A percentile compares a stretch with the other conserved stretches of the same genome.
phyloP scores from a whole-genome alignment of 2,888 invertebrate genomes.

The Caenorhabditis doughertyi region DNA sequence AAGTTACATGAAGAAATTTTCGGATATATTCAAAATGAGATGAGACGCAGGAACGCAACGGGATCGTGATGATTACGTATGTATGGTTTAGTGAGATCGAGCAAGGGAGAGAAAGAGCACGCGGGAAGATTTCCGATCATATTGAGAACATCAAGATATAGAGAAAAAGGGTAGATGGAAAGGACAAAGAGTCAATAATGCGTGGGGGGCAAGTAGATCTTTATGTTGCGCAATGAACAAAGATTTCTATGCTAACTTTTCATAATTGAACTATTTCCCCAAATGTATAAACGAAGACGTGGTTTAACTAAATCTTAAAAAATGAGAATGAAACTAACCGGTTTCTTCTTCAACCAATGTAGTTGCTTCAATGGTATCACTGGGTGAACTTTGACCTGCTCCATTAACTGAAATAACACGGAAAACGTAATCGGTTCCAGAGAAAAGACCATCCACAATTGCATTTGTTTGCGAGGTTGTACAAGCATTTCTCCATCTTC shows the following conservation, averaged over 20 bases:
- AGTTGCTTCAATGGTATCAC: slow-evolving; percentile 66
- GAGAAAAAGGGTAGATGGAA: slow-evolving; percentile 5
- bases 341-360: slow-evolving; percentile 46
- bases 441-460: slow-evolving; percentile 66
- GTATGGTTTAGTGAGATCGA: slow-evolving; percentile 55
- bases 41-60: slow-evolving; percentile 35
- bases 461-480: slow-evolving; percentile 45
- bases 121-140: slow-evolving; percentile 34
- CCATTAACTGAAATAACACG: slow-evolving; percentile 70
- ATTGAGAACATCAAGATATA: slow-evolving; percentile 27
- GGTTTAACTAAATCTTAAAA: too few relatives aligned
- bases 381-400: slow-evolving; percentile 63
- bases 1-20: slow-evolving; percentile 47
- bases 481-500: slow-evolving; percentile 70
- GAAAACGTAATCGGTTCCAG: slow-evolving; percentile 72
- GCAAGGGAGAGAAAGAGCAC: slow-evolving; percentile 9
- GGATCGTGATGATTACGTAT: slow-evolving; percentile 48
- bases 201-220: slow-evolving; percentile 59
- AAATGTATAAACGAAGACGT: too few relatives aligned
- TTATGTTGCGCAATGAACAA: slow-evolving; percentile 12
- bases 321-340: slow-evolving; percentile 14
- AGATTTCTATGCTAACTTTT: slow-evolving; percentile 22
- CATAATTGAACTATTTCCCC: neutral
- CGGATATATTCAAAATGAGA: neutral
- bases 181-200: slow-evolving; percentile 53